Percentiles rank a stretch among this genome's conserved stretches.
These are phyloP conservation scores for Morone saxatilis DNA, from an alignment of 2,113 vertebrate genomes.

Conservation along the genomic window DNA sequence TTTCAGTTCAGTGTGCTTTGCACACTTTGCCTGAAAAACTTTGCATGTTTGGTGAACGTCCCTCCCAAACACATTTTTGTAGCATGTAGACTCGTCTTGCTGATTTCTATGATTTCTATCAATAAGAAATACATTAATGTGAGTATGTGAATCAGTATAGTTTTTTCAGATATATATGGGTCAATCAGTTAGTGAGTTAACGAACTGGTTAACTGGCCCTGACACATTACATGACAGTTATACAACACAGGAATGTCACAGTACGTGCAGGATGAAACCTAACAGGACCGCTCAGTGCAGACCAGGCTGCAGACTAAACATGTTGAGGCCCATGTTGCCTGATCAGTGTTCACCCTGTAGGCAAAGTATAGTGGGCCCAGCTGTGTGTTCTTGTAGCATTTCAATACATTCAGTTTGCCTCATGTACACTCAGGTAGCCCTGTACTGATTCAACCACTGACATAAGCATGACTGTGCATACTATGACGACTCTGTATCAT, in stretches of 20 bases:
- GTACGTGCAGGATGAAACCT: conserved; percentile 10
- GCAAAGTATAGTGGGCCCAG: conserved; percentile 14
- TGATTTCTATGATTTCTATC: no score
- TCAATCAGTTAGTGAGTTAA: neutral
- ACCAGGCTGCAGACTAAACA: conserved; percentile 62
- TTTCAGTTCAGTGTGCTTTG: neutral
- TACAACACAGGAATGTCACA: conserved; percentile 32
- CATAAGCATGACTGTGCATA: neutral
- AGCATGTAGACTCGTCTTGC: neutral
- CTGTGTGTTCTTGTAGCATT: conserved; percentile 23
- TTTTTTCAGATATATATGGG: neutral
- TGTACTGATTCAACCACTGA: neutral
- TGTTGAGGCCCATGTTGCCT: conserved; percentile 46
- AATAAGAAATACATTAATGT: neutral
- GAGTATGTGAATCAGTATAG: neutral
- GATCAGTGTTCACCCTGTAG: conserved; percentile 21
- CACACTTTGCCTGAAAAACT: neutral
- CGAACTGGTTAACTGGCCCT: neutral
- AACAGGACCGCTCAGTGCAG: conserved; percentile 23
- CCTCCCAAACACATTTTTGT: neutral
- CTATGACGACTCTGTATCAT: neutral
- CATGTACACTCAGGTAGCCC: conserved; percentile 19
- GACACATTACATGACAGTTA: conserved; percentile 42
- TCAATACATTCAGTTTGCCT: neutral
- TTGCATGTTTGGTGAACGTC: neutral